A percentile compares a stretch with the other conserved stretches of the same genome.
These are phyloP conservation scores for Nymphalis urticae DNA, from an alignment of 2,888 invertebrate species.

Conservation along the genomic window DNA sequence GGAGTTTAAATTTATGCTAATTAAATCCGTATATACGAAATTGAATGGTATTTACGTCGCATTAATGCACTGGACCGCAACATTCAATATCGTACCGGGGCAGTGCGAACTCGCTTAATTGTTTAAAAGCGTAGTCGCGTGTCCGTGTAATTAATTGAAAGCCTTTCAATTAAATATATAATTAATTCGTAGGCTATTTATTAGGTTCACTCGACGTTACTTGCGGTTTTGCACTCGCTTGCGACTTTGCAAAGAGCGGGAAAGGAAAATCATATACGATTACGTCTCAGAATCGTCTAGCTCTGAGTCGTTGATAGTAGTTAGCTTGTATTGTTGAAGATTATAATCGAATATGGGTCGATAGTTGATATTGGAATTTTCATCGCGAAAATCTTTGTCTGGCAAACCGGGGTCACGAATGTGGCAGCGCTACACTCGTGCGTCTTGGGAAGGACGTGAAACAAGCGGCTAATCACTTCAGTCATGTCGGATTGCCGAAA, in stretches of 20 bases:
- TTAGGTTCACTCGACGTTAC: not conserved
- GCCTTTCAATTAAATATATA: constrained; percentile 16
- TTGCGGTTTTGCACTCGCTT: not conserved
- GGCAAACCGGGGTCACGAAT: no score
- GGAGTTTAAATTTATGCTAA: constrained; percentile 11
- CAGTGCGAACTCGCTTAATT: constrained; percentile 48
- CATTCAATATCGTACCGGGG: constrained; percentile 20
- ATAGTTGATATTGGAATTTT: no score
- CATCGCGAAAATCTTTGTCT: no score
- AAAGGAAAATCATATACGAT: no score
- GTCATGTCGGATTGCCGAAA: no score
- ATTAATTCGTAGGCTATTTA: constrained; percentile 13
- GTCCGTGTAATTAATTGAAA: constrained; percentile 30
- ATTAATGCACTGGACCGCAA: constrained; percentile 28
- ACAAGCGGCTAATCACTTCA: no score
- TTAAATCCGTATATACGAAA: constrained; percentile 12
- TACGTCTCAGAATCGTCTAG: no score
- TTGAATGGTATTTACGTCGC: constrained; percentile 11
- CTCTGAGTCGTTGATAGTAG: no score
- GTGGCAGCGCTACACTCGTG: no score
- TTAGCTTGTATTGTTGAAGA: no score
- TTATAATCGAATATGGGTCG: no score
- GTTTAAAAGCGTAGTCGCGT: constrained; percentile 56
- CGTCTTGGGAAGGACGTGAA: no score
- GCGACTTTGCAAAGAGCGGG: not conserved